Evolutionary conservation across 2,797 vertebrate genomes (phyloP).

Genomic region (Tadarida brasiliensis): DNA sequence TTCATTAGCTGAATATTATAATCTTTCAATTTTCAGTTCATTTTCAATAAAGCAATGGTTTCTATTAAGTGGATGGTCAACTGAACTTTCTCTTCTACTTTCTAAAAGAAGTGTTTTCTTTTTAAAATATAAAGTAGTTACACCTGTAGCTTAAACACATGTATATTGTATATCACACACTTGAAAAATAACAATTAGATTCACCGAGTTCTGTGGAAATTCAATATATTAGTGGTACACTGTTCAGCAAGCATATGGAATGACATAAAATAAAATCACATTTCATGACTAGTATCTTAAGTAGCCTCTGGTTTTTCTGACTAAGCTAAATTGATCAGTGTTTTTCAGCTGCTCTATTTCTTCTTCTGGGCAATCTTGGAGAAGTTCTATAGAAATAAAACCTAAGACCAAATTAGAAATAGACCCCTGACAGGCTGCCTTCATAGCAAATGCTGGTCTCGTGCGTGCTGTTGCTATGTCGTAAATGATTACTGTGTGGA

Average conservation of each 20-base stretch:
- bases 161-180: background rate
- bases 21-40: conserved; percentile 47
- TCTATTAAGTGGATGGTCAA: conserved; percentile 18
- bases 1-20: background rate
- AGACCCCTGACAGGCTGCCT: background rate
- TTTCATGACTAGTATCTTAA: background rate
- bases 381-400: conserved; percentile 46
- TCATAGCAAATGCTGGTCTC: background rate
- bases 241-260: conserved; percentile 70
- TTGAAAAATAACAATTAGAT: conserved; percentile 45
- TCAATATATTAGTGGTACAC: conserved; percentile 51
- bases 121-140: background rate
- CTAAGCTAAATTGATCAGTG: conserved; percentile 51
- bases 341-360: conserved; percentile 41
- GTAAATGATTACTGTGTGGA: conserved; percentile 24
- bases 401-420: background rate
- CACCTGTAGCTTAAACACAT: background rate
- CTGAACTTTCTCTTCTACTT: background rate
- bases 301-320: conserved; percentile 57
- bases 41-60: conserved; percentile 60
- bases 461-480: background rate
- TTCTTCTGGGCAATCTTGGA: conserved; percentile 37
- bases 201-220: conserved; percentile 56
- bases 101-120: conserved; percentile 24
- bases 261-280: conserved; percentile 22